Base-by-base conservation (phyloP, 2,113 vertebrate species). In the Apodemus sylvaticus region DNA sequence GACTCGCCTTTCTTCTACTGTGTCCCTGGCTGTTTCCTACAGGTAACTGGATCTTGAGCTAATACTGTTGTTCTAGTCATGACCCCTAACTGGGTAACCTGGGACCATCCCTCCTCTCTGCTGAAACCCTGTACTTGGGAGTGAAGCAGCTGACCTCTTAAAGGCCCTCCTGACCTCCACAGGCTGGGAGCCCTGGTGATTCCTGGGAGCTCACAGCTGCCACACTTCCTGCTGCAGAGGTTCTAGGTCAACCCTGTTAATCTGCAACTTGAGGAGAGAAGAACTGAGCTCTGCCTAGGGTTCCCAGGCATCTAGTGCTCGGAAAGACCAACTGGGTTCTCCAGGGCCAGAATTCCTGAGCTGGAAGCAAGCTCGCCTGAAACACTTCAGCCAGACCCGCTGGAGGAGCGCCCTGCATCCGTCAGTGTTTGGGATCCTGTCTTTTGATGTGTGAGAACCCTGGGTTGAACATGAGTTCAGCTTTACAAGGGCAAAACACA, bases 1-100 rank as follows among this genome's bases (percentile, higher is more conserved):
- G 98, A 70, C 86, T 98, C 77, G 71, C 96, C 95, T 96, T 89
- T 71, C 53, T 98, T 97, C 70, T 90, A 11, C 92, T 70, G n/a
- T 76, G 53, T 53, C 55, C 45, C 5, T 2, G 89, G 77, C 60
- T 34, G 8, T 85, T 83, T n/a, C 39, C 24, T 34, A 53, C 34
- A 53, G 42, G 31, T 87, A 74, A 51, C 74, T 7, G 2, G 11
- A 31, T 51, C 19, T 19, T 12, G 14, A 34, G 62, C 17, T 6
- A 8, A 39, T 19, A 0, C 13, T 48, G 29, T 17, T 20, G 45
- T 64, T 36, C 83, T 8, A 34, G 48, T 22, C 55, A 12, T 51
- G 64, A 48, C 16, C 68, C 14, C 70, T 86, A 66, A 19, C 51
- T 9, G 2, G 4, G n/a, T 26, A 62, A 48, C 36, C 68, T 24